Evolutionary conservation across 2,113 vertebrate species (phyloP).

Genomic region (Gnathonemus longibarbis): DNA sequence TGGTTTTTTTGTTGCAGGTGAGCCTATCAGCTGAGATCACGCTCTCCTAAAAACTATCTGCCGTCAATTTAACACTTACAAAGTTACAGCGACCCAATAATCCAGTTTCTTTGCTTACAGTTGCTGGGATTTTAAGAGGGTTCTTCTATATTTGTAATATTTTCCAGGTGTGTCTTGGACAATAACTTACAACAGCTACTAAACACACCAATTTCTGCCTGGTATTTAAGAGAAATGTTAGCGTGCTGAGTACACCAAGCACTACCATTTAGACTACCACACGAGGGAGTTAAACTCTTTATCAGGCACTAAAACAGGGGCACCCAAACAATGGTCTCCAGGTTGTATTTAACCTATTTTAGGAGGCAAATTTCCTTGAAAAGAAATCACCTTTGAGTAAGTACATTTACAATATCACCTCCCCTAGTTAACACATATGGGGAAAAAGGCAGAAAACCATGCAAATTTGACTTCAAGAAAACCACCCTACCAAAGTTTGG

Average conservation of each 20-base stretch:
- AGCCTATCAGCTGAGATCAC: not conserved
- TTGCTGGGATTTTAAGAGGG: not conserved
- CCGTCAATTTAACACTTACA: not conserved
- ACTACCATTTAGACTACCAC: not conserved
- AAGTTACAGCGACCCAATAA: not conserved
- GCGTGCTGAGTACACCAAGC: not conserved
- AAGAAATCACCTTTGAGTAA: not conserved
- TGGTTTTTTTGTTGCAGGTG: not conserved
- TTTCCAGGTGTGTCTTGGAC: not conserved
- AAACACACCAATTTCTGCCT: conserved; percentile 2
- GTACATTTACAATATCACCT: conserved; percentile 3
- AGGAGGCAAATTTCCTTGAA: not conserved
- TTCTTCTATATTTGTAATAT: not conserved
- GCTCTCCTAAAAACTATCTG: not conserved
- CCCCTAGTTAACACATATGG: not conserved
- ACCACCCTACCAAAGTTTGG: not conserved
- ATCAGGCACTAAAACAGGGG: conserved; percentile 16
- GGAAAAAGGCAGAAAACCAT: not conserved
- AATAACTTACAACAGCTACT: conserved; percentile 3
- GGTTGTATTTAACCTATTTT: conserved; percentile 1
- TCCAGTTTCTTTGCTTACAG: not conserved
- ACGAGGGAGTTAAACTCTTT: not conserved
- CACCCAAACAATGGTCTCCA: conserved; percentile 12
- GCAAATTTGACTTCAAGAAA: conserved; percentile 10
- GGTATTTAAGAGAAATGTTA: not conserved